Evolutionary conservation across 2,797 vertebrate species (phyloP).

Genomic region (Hoplostethus atlanticus): DNA sequence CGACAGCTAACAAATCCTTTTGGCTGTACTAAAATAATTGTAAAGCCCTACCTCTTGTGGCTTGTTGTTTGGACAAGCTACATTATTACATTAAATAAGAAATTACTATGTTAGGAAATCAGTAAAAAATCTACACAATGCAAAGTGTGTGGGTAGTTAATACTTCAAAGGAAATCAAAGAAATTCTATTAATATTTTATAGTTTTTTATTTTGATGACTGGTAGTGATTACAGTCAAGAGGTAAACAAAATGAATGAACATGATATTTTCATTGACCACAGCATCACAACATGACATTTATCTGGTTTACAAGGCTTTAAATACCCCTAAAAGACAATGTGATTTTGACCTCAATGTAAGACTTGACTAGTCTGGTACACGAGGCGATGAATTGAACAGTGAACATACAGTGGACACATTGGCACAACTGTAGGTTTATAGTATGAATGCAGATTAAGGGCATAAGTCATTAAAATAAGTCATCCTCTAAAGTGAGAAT

Average conservation of each 20-base stretch:
- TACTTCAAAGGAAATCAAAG: slow-evolving; percentile 12
- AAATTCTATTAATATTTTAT: slow-evolving; percentile 56
- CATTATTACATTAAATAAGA: neutral
- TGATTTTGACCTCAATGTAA: slow-evolving; percentile 50
- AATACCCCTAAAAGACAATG: slow-evolving; percentile 44
- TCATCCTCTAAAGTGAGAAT: slow-evolving; percentile 44
- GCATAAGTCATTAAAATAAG: slow-evolving; percentile 40
- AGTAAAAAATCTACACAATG: neutral
- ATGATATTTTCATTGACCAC: slow-evolving; percentile 76
- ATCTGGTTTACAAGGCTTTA: slow-evolving; percentile 65
- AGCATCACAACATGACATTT: slow-evolving; percentile 65
- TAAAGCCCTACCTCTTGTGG: too few species aligned
- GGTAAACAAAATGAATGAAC: slow-evolving; percentile 82
- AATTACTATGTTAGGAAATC: neutral
- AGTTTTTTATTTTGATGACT: slow-evolving; percentile 84
- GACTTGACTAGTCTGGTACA: slow-evolving; percentile 39
- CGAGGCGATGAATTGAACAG: slow-evolving; percentile 56
- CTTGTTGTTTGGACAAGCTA: neutral
- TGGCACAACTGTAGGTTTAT: slow-evolving; percentile 45
- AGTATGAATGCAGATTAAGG: slow-evolving; percentile 60
- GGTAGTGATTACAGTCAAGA: slow-evolving; percentile 82
- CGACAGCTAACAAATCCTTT: too few species aligned
- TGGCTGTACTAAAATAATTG: too few species aligned
- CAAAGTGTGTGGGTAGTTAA: neutral
- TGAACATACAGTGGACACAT: slow-evolving; percentile 57